Percentiles rank a stretch among this genome's conserved stretches.
phyloP scores from a whole-genome alignment of 2,888 invertebrate species.

The Mactromeris polynyma region DNA sequence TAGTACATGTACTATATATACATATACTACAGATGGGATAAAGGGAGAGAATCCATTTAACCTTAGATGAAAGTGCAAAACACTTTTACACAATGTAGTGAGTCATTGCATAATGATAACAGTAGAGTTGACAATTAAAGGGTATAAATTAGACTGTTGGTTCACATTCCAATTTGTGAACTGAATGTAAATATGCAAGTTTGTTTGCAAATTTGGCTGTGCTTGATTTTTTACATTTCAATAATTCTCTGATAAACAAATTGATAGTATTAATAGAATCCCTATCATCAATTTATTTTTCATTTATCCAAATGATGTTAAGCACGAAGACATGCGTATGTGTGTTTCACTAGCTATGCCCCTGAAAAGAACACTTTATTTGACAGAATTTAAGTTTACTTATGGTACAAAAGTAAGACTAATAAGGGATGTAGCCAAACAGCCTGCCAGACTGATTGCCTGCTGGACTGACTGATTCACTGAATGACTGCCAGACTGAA shows the following conservation, averaged over 20 bases:
- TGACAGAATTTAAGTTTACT: too few species aligned
- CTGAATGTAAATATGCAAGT: neutral
- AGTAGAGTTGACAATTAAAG: neutral
- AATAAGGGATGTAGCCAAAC: too few species aligned
- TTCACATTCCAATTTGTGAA: neutral
- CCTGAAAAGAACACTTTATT: too few species aligned
- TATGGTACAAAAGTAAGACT: too few species aligned
- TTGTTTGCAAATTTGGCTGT: neutral
- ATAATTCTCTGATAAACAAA: neutral
- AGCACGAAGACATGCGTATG: too few species aligned
- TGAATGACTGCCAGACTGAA: slow-evolving; percentile 15
- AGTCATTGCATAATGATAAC: neutral
- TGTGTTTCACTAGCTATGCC: too few species aligned
- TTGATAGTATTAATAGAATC: neutral
- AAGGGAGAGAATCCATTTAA: neutral
- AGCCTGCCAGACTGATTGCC: slow-evolving; percentile 9
- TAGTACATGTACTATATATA: neutral
- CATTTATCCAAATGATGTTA: too few species aligned
- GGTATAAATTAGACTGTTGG: neutral
- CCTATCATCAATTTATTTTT: neutral
- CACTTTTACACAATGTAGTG: neutral
- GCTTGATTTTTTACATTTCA: neutral
- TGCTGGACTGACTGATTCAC: neutral
- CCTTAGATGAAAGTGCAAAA: neutral
- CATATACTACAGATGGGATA: neutral